Conservation (phyloP, 2,888 invertebrate species). For the Lepidocyrtoides sp. region DNA sequence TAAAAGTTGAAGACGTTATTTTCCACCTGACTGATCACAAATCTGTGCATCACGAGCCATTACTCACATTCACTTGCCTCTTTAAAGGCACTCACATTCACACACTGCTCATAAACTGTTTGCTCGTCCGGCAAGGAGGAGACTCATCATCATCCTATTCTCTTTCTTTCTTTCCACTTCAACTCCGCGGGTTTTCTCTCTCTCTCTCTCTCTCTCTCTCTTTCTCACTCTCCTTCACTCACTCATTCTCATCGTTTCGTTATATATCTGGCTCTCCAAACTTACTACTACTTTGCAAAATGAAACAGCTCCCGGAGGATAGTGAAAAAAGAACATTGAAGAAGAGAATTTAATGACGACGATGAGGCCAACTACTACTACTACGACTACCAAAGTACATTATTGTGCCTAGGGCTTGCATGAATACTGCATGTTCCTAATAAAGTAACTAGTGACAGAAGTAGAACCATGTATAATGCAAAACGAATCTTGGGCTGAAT, state of each 20-base stretch:
- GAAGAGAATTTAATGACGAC: conserved; percentile 59
- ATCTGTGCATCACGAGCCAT: conserved; percentile 78
- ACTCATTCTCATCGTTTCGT: too few relatives aligned
- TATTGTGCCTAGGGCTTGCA: conserved; percentile 35
- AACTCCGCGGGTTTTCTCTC: conserved; percentile 36
- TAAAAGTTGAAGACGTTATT: conserved; percentile 78
- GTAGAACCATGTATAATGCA: too few relatives aligned
- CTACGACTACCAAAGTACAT: background rate
- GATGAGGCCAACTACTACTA: conserved; percentile 44
- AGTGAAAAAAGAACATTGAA: conserved; percentile 42
- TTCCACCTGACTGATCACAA: conserved; percentile 78
- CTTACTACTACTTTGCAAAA: conserved; percentile 12
- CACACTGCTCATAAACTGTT: conserved; percentile 76
- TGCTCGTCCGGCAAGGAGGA: conserved; percentile 54
- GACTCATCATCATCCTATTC: conserved; percentile 41
- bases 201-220: background rate
- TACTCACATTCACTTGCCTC: conserved; percentile 75
- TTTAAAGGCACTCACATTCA: conserved; percentile 74
- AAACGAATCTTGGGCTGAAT: too few relatives aligned
- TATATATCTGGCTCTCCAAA: background rate
- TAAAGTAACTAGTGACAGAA: conserved; percentile 14
- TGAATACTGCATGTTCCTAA: conserved; percentile 36
- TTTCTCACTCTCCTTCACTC: background rate
- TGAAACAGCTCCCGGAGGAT: conserved; percentile 69
- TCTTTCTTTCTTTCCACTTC: conserved; percentile 35